Conservation (phyloP, 2,797 vertebrate genomes). For the Hemibagrus guttatus region DNA sequence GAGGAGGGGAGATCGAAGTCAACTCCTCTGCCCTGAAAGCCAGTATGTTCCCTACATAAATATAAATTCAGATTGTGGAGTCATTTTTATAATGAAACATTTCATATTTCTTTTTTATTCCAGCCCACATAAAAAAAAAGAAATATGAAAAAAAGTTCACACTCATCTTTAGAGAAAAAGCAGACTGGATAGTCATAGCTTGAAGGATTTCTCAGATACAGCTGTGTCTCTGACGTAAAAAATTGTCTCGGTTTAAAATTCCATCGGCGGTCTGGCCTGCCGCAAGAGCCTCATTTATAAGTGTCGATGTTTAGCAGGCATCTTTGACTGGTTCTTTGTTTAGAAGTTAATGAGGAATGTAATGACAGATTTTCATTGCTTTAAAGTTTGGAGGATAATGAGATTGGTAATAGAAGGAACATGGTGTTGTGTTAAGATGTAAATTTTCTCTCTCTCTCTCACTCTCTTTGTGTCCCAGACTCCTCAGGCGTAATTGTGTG, state of each 20-base stretch:
- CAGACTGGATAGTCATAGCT: conserved; percentile 29
- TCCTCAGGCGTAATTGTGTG: conserved; percentile 17
- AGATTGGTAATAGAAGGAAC: conserved; percentile 46
- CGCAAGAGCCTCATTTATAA: conserved; percentile 21
- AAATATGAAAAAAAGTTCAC: background rate
- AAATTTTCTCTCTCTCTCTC: conserved; percentile 21
- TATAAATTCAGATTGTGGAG: background rate
- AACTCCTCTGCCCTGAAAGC: conserved; percentile 90
- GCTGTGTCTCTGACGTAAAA: background rate
- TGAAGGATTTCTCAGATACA: conserved; percentile 19
- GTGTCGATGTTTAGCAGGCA: conserved; percentile 30
- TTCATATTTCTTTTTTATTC: no score
- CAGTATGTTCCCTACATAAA: conserved; percentile 76
- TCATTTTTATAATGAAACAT: background rate
- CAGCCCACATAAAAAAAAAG: background rate
- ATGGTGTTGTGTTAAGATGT: conserved; percentile 40
- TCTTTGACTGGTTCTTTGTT: conserved; percentile 46
- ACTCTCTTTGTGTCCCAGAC: background rate
- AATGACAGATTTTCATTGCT: conserved; percentile 52
- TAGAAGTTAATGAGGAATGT: conserved; percentile 55
- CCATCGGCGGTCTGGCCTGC: conserved; percentile 11
- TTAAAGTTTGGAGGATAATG: conserved; percentile 52
- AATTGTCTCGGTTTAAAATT: conserved; percentile 21
- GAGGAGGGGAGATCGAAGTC: conserved; percentile 92
- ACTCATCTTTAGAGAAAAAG: background rate